phyloP scores from a whole-genome alignment of 2,113 vertebrate species.

The Spermophilus dauricus region DNA sequence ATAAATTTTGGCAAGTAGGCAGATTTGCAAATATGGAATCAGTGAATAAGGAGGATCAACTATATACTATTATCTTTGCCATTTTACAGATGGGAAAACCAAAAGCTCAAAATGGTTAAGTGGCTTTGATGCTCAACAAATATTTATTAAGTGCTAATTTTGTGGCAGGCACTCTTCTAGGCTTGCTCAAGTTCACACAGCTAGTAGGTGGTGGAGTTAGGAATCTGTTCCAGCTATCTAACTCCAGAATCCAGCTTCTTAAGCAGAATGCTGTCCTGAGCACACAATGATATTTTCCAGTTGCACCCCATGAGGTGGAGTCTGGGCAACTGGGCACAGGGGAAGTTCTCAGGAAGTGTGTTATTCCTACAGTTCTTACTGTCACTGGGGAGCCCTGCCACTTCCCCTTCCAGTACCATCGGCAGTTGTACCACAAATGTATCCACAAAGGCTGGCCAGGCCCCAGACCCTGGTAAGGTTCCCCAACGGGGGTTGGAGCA shows the following conservation, averaged over 20 bases:
- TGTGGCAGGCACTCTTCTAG: neutral
- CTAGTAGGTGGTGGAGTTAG: neutral
- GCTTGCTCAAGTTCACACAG: neutral
- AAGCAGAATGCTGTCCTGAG: neutral
- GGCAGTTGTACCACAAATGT: constrained; percentile 79
- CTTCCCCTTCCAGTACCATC: constrained; percentile 84
- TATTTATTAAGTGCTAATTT: neutral
- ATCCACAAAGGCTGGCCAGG: constrained; percentile 44
- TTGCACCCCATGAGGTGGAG: neutral
- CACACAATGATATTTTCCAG: neutral
- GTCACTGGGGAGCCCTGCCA: constrained; percentile 80
- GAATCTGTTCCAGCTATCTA: neutral
- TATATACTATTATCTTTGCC: neutral
- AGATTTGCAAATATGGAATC: neutral
- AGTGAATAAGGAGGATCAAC: neutral
- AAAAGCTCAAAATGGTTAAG: neutral
- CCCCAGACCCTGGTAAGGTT: constrained; percentile 82
- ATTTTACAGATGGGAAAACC: constrained; percentile 33
- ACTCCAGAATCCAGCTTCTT: neutral
- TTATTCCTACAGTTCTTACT: constrained; percentile 73
- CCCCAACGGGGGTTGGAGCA: neutral
- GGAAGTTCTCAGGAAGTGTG: neutral
- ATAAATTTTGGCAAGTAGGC: neutral
- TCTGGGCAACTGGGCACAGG: neutral
- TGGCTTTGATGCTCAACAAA: neutral